Conservation (phyloP, 2,888 invertebrate genomes). For the Tenthredo mesomela region DNA sequence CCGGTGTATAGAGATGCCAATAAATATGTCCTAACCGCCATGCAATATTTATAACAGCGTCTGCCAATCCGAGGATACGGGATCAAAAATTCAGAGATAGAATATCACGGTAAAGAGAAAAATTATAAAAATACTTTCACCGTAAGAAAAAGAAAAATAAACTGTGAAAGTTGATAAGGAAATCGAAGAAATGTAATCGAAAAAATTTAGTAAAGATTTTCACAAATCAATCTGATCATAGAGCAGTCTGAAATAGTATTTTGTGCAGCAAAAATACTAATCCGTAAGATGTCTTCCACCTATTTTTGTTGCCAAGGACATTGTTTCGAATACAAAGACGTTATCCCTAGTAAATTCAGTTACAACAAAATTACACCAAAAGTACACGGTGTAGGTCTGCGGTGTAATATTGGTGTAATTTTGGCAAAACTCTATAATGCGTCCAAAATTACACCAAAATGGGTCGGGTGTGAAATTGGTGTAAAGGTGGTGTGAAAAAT, state of each 20-base stretch:
- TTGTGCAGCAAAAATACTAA: too few species aligned
- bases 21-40: slow-evolving; percentile 72
- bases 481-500: too few species aligned
- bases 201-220: neutral
- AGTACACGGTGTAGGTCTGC: too few species aligned
- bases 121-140: neutral
- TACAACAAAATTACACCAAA: too few species aligned
- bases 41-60: slow-evolving; percentile 74
- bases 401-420: too few species aligned
- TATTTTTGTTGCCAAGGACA: neutral
- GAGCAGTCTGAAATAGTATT: too few species aligned
- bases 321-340: neutral
- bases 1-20: slow-evolving; percentile 71
- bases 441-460: too few species aligned
- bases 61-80: slow-evolving; percentile 65
- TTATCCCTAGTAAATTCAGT: too few species aligned
- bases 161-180: neutral
- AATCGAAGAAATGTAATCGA: neutral
- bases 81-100: slow-evolving; percentile 14
- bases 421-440: too few species aligned
- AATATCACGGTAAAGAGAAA: neutral
- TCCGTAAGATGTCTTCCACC: too few species aligned
- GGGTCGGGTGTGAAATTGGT: too few species aligned
- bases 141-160: neutral
- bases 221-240: too few species aligned